These are phyloP conservation scores for Cephus runcator DNA, from an alignment of 2,888 invertebrate species.

Conservation along the genomic window DNA sequence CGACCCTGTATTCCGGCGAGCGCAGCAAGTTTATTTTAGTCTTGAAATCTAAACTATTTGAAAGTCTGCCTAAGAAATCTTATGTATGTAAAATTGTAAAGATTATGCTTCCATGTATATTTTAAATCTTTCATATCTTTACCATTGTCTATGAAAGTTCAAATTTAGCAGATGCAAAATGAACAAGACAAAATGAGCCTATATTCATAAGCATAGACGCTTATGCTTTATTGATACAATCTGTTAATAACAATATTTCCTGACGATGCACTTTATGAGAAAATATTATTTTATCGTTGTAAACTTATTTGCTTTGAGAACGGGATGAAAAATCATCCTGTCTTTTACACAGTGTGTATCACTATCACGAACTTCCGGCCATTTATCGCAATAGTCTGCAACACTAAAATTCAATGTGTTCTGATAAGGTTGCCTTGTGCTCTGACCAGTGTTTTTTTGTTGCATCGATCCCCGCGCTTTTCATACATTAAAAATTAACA, in stretches of 20 bases:
- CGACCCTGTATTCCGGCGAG: constrained; percentile 55
- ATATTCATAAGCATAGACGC: constrained; percentile 29
- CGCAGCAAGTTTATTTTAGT: constrained; percentile 43
- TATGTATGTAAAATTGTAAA: neutral
- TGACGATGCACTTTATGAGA: neutral
- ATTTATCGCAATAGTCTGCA: neutral
- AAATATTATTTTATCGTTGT: neutral
- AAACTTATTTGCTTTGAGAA: neutral
- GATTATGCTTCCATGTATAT: neutral
- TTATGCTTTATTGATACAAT: neutral
- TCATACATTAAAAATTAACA: neutral
- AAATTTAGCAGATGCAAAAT: neutral
- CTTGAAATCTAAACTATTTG: constrained; percentile 31
- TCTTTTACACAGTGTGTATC: neutral
- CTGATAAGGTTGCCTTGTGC: neutral
- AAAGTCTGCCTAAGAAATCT: neutral
- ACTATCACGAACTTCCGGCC: neutral
- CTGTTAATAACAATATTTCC: neutral
- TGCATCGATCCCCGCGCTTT: neutral
- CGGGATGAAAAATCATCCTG: neutral
- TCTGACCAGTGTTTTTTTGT: neutral
- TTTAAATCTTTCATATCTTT: neutral
- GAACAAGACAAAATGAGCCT: neutral
- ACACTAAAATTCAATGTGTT: no score
- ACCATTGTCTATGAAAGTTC: neutral